Base-by-base conservation (phyloP, 23 tunicate genomes). In the Trididemnum nubilum region DNA sequence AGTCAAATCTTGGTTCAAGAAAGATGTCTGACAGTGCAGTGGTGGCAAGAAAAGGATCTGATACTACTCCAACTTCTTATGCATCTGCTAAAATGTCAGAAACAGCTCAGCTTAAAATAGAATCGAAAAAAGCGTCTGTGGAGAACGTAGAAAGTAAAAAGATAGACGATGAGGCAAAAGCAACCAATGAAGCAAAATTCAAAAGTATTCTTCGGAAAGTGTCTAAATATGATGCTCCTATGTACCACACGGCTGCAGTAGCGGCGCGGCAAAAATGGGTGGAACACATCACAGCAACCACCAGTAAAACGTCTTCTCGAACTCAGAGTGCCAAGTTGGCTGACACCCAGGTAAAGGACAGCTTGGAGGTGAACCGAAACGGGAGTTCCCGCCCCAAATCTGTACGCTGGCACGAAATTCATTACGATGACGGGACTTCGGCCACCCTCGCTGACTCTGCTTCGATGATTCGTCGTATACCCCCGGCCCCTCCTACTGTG, bases 361-460 rank as follows among this genome's bases (percentile, higher is more conserved):
- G 88, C 51, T 36, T 85, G 40, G 88, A 85, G 24, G 73, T 71
- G 51, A 44, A 85, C 22, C 52, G 78, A 15, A 36, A 50, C 32
- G 76, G 49, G 3, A 29, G 33, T 24, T 40, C 92, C 19, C 78
- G 36, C 36, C 26, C 82, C 7, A 92, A 92, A 69, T 84, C 90
- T 23, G 97, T 92, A 0, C 78, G 86, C 32, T 92, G 97, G 97
- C 86, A 92, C 51, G 88, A 92, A 51, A 73, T 92, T 23, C 97
- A 87, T 33, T 92, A 86, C 67, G 82, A 92, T 64, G 97, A 92
- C 37, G 97, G 97, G 25, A 92, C 97, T 21, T 91, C 96, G 32
- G 85, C 90, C 24, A 77, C 87, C 24, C 40, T 91, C 0, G 71
- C 81, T 36, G 80, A 78, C 28, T 2, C 79, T 9, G 84, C 12